These are phyloP conservation scores for Smithornis capensis DNA, from an alignment of 2,113 vertebrate species.

Conservation along the genomic window DNA sequence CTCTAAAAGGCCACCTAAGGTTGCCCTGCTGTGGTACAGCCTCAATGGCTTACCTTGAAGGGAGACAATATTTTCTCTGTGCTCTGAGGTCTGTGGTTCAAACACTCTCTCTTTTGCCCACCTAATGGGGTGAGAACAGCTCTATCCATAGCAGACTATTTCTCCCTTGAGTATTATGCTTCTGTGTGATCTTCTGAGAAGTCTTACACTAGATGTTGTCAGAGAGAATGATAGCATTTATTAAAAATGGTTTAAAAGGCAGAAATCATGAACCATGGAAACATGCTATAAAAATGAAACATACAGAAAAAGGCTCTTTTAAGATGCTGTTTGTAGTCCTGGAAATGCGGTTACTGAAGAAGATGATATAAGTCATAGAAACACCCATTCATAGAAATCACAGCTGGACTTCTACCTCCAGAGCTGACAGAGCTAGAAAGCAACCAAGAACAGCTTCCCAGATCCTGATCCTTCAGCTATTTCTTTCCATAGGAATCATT, in stretches of 20 bases:
- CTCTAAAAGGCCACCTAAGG: constrained; percentile 36
- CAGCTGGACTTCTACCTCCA: not conserved
- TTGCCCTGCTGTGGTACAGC: not conserved
- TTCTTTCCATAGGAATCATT: not conserved
- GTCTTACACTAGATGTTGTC: constrained; percentile 5
- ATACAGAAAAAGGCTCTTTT: constrained; percentile 29
- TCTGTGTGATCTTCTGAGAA: constrained; percentile 51
- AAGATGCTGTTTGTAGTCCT: constrained; percentile 16
- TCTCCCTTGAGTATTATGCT: constrained; percentile 23
- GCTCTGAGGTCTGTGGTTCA: constrained; percentile 55
- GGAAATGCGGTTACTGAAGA: not conserved
- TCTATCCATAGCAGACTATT: constrained; percentile 27
- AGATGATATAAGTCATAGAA: constrained; percentile 6
- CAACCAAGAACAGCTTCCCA: not conserved
- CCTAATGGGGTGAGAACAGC: constrained; percentile 18
- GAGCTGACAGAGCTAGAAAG: not conserved
- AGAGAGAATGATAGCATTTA: constrained; percentile 54
- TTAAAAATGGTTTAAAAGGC: constrained; percentile 16
- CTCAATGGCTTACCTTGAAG: constrained; percentile 37
- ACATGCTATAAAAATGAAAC: constrained; percentile 33
- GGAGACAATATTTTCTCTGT: constrained; percentile 48
- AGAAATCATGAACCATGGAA: constrained; percentile 12
- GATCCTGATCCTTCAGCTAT: not conserved
- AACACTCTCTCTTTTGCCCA: constrained; percentile 23
- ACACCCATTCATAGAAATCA: constrained; percentile 39